phyloP scores from a whole-genome alignment of 2,113 vertebrate species.

The Pongo abelii region DNA sequence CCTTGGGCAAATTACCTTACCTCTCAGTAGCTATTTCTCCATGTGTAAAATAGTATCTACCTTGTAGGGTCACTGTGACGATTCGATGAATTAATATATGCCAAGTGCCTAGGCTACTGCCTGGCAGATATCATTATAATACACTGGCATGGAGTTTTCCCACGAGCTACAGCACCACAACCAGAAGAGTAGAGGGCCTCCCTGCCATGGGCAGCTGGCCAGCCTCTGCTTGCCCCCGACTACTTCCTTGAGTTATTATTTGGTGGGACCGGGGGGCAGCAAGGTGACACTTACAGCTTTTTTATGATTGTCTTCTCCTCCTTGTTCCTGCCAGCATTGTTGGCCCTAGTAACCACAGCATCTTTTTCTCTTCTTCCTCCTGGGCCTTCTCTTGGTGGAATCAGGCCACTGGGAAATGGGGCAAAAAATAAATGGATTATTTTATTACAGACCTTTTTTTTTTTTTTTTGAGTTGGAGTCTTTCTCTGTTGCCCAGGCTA shows the following conservation, averaged over 20 bases:
- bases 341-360: conserved; percentile 60
- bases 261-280: background rate
- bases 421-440: background rate
- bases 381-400: conserved; percentile 83
- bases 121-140: background rate
- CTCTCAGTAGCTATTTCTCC: background rate
- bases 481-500: background rate
- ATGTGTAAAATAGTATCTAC: background rate
- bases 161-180: too few relatives aligned
- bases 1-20: background rate
- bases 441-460: background rate
- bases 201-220: background rate
- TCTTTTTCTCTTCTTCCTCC: conserved; percentile 81
- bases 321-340: conserved; percentile 64
- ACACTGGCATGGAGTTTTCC: background rate
- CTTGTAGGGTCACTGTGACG: background rate
- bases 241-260: background rate
- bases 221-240: rapidly evolving
- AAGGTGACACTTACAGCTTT: conserved; percentile 88
- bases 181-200: background rate
- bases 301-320: conserved; percentile 90
- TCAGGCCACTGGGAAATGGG: conserved; percentile 86
- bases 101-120: background rate
- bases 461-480: background rate
- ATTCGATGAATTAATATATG: background rate